A percentile compares a stretch with the other conserved stretches of the same genome.
phyloP scores from a whole-genome alignment of 1,140 invertebrate genomes.

The Hypsibius dujardini region DNA sequence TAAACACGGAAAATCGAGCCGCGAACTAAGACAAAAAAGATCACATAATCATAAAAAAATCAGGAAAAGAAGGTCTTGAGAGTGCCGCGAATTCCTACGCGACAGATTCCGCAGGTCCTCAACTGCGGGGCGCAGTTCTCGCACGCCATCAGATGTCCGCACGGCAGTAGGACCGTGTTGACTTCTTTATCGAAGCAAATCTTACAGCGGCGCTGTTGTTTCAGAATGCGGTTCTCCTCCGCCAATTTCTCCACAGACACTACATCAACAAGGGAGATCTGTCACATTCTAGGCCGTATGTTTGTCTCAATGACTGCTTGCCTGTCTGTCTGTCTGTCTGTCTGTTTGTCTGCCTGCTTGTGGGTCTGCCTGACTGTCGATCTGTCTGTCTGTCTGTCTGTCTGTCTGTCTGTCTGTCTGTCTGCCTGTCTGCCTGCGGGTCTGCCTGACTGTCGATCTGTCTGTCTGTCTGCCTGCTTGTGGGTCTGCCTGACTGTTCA shows the following conservation, averaged over 20 bases:
- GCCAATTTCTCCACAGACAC: constrained; percentile 6
- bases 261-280: neutral
- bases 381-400: no score
- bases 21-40: no score
- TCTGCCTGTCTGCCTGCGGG: neutral
- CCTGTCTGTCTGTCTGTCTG: no score
- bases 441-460: neutral
- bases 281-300: neutral
- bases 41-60: no score
- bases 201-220: constrained; percentile 66
- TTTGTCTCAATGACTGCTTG: no score
- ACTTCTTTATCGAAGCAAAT: constrained; percentile 77
- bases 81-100: constrained; percentile 29
- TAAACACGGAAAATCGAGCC: no score
- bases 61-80: neutral
- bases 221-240: constrained; percentile 52
- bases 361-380: no score
- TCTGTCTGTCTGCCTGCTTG: no score
- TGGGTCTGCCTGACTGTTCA: no score
- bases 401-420: neutral
- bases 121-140: constrained; percentile 55
- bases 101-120: constrained; percentile 59
- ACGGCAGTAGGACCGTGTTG: constrained; percentile 68
- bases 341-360: no score
- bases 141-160: constrained; percentile 65